phyloP scores from a whole-genome alignment of 2,797 vertebrate species.

The Erithacus rubecula region DNA sequence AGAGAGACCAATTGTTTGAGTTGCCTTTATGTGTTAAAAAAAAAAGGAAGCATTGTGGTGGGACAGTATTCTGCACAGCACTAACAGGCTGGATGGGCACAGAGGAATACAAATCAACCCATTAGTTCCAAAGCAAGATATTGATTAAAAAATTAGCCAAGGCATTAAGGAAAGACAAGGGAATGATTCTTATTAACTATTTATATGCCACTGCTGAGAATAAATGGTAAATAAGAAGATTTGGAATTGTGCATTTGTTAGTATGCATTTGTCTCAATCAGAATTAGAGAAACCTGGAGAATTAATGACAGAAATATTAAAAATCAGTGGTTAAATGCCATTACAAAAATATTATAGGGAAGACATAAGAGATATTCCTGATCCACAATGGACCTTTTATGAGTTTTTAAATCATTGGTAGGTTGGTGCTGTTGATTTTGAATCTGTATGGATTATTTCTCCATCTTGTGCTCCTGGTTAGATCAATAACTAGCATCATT shows the following conservation, averaged over 20 bases:
- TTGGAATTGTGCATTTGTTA: neutral
- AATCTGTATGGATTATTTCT: neutral
- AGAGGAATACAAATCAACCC: neutral
- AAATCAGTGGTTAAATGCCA: neutral
- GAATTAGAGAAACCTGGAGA: neutral
- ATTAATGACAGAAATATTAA: neutral
- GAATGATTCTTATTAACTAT: constrained; percentile 14
- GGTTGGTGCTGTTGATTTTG: neutral
- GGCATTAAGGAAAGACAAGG: neutral
- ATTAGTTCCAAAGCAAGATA: neutral
- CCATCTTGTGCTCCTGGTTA: neutral
- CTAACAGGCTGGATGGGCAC: neutral
- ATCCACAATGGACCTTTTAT: neutral
- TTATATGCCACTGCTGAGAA: neutral
- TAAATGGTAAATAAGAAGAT: neutral
- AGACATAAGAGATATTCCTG: neutral
- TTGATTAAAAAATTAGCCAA: constrained; percentile 37
- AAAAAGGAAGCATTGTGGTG: neutral
- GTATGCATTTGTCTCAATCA: neutral
- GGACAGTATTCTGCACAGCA: neutral
- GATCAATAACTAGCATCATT: neutral
- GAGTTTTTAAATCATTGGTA: neutral
- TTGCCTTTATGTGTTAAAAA: neutral
- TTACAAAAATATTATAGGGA: neutral
- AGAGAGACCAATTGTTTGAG: neutral